Evolutionary conservation across 2,113 vertebrate genomes (phyloP).

Genomic region (Todiramphus saurophagus): DNA sequence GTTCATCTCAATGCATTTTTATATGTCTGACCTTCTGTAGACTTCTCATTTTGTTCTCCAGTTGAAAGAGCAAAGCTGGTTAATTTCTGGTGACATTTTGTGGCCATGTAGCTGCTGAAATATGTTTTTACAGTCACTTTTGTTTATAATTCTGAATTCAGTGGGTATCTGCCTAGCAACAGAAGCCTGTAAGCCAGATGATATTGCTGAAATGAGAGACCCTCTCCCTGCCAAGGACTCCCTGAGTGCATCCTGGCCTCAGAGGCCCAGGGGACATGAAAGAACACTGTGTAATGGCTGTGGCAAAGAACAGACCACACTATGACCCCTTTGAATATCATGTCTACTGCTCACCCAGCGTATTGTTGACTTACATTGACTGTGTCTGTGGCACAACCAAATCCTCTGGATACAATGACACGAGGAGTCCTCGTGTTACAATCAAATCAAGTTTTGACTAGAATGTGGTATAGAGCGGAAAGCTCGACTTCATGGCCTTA

Average conservation of each 20-base stretch:
- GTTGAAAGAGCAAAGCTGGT: slow-evolving; percentile 53
- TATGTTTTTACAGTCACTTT: neutral
- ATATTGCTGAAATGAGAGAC: neutral
- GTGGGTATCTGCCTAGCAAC: neutral
- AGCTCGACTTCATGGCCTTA: neutral
- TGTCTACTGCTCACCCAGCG: fast-evolving
- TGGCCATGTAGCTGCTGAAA: neutral
- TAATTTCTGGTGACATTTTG: slow-evolving; percentile 60
- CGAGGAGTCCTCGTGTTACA: fast-evolving
- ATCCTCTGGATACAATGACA: neutral
- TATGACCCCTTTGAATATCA: fast-evolving
- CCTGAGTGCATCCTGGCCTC: neutral
- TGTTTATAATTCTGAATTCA: slow-evolving; percentile 50
- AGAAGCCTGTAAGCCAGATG: neutral
- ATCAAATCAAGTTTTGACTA: neutral
- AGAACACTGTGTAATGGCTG: fast-evolving
- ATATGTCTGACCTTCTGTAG: slow-evolving; percentile 67
- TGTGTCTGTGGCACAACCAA: neutral
- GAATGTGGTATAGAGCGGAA: neutral
- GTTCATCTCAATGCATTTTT: slow-evolving; percentile 66
- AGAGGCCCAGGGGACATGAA: neutral
- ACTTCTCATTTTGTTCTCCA: slow-evolving; percentile 52
- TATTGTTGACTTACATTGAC: neutral
- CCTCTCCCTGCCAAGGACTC: neutral
- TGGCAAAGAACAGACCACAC: neutral